Base-by-base conservation (phyloP, 2,888 invertebrate species). In the Diaprepes abbreviatus region DNA sequence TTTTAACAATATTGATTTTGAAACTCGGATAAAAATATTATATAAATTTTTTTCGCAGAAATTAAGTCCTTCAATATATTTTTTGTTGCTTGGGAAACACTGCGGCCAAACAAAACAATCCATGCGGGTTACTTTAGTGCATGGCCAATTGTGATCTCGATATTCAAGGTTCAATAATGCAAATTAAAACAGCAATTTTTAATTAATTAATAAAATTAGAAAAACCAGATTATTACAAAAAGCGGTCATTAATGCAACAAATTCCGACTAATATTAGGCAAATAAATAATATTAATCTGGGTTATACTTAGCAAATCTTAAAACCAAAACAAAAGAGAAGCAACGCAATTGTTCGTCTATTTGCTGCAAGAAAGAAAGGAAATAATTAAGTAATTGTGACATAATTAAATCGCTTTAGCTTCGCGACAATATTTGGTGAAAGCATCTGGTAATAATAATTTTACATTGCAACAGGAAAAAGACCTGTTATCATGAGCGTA, bases 311-410 rank as follows among this genome's bases (percentile, higher is more conserved):
- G 31, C 24, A 58, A 57, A 66, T 58, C 50, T 21, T 57, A 50
- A 35, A 55, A 55, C 55, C 55, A 55, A 55, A 55, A 38, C 55
- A 55, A 58, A 31, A 58, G 57, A 48, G 24, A 66, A 58, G 28
- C 17, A 19, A 35, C 19, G 35, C 35, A 64, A 64, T 58, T 58
- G 59, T 19, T 67, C 60, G 43, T 62, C 55, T 45, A 45, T 54
- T 69, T 64, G 31, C 40, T 64, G 48, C 52, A 52, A 69, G 28
- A 62, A 62, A 24, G 38, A 54, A 69, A 59, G 45, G 64, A 59
- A 64, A 57, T 59, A 60, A 66, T 60, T 52, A 54, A 59, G 45
- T 57, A 58, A 59, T 40, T 58, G 69, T 69, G 69, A 64, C 50
- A 58, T 58, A 69, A 69, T 31, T 31, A 24, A 57, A 33, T 19